phyloP scores from a whole-genome alignment of 2,888 invertebrate genomes.

The Ectemnius continuus region DNA sequence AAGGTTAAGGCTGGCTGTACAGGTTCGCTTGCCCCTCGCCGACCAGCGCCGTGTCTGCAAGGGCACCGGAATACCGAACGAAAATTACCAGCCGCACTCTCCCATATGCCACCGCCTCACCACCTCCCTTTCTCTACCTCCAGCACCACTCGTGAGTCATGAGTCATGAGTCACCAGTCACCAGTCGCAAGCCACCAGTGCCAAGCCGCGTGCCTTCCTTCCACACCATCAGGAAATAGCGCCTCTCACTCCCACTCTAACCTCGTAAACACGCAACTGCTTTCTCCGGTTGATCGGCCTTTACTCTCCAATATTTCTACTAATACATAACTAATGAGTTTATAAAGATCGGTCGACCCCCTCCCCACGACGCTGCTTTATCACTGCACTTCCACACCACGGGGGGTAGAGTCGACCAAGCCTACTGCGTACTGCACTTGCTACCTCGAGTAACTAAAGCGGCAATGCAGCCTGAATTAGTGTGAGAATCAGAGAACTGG shows the following conservation, averaged over 20 bases:
- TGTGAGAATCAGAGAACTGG: constrained; percentile 26
- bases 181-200: no score
- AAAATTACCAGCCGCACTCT: constrained; percentile 5
- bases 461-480: constrained; percentile 58
- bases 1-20: constrained; percentile 52
- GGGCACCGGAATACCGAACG: constrained; percentile 30
- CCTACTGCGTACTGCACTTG: constrained; percentile 13
- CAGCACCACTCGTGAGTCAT: neutral
- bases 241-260: no score
- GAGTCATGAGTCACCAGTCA: no score
- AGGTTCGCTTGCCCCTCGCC: neutral
- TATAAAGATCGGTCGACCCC: constrained; percentile 47
- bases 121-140: neutral
- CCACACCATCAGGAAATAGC: neutral
- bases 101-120: constrained; percentile 28
- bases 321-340: no score
- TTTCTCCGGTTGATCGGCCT: no score
- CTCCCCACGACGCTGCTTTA: constrained; percentile 34
- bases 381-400: constrained; percentile 61
- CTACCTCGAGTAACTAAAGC: neutral
- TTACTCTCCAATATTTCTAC: neutral
- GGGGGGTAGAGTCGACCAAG: constrained; percentile 52
- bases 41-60: constrained; percentile 15
- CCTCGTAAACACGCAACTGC: no score
- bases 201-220: neutral